These are phyloP conservation scores for Pocillopora meandrina DNA, from an alignment of 92 coral and sea anemone genomes.

Conservation along the genomic window DNA sequence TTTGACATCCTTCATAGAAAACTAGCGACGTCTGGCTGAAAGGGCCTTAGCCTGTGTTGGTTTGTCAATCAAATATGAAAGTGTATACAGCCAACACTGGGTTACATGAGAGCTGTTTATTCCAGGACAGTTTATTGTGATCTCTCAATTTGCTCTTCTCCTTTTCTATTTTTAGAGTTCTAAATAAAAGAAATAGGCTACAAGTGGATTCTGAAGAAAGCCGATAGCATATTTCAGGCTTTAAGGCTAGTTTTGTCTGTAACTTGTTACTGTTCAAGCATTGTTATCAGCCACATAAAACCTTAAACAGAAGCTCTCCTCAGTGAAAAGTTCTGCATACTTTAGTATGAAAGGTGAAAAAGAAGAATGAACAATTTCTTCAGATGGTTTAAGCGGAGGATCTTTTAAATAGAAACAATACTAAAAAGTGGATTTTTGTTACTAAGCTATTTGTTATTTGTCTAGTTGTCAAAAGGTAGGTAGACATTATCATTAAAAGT, in stretches of 20 bases:
- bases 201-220: not conserved
- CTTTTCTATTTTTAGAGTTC: conserved; percentile 14
- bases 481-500: conserved; percentile 3
- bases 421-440: not conserved
- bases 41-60: too few species aligned
- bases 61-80: too few species aligned
- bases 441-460: too few species aligned
- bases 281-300: not conserved
- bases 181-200: not conserved
- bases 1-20: too few species aligned
- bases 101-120: too few species aligned
- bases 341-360: not conserved
- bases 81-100: too few species aligned
- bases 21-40: too few species aligned
- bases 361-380: not conserved
- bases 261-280: not conserved
- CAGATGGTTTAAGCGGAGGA: not conserved
- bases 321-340: not conserved
- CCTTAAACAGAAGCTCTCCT: not conserved
- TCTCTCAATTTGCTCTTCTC: not conserved
- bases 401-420: not conserved
- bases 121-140: not conserved
- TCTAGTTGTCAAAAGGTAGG: not conserved
- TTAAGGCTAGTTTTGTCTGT: not conserved
- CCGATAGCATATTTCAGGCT: too few species aligned